Evolutionary conservation across 2,888 invertebrate genomes (phyloP).

Genomic region (Tachina grossa): DNA sequence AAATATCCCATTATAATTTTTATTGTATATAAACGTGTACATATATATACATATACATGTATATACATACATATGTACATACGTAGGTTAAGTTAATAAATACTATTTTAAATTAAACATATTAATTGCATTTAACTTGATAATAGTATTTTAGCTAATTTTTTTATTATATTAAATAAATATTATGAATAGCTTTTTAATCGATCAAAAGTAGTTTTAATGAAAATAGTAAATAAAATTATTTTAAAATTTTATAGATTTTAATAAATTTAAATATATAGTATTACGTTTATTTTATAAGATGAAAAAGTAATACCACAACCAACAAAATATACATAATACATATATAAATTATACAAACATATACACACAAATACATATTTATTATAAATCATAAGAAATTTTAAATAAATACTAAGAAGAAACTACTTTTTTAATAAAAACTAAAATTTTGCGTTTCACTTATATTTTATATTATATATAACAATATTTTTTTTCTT

Average conservation of each 20-base stretch:
- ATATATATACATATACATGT: background rate
- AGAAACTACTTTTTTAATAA: slow-evolving; percentile 53
- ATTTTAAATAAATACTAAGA: slow-evolving; percentile 65
- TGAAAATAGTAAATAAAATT: slow-evolving; percentile 32
- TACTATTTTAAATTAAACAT: slow-evolving; percentile 6
- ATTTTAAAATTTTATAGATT: slow-evolving; percentile 58
- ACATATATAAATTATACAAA: slow-evolving; percentile 30
- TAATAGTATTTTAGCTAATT: slow-evolving; percentile 23
- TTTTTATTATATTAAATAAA: slow-evolving; percentile 36
- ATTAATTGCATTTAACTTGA: slow-evolving; percentile 32
- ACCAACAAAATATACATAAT: slow-evolving; percentile 22
- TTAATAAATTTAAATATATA: slow-evolving; percentile 52
- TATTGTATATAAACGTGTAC: too few relatives aligned
- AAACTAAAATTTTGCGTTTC: slow-evolving; percentile 1
- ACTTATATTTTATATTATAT: too few relatives aligned
- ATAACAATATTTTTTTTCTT: background rate
- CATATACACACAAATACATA: slow-evolving; percentile 59
- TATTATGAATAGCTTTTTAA: slow-evolving; percentile 59
- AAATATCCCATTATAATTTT: too few relatives aligned
- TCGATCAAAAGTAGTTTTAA: slow-evolving; percentile 58
- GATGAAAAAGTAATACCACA: slow-evolving; percentile 23
- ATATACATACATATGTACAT: slow-evolving; percentile 1
- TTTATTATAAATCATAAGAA: slow-evolving; percentile 39
- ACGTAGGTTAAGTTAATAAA: slow-evolving; percentile 17
- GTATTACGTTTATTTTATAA: slow-evolving; percentile 49